Evolutionary conservation across 1,140 invertebrate genomes (phyloP).

Genomic region (Lordiphosa clarofinis): DNA sequence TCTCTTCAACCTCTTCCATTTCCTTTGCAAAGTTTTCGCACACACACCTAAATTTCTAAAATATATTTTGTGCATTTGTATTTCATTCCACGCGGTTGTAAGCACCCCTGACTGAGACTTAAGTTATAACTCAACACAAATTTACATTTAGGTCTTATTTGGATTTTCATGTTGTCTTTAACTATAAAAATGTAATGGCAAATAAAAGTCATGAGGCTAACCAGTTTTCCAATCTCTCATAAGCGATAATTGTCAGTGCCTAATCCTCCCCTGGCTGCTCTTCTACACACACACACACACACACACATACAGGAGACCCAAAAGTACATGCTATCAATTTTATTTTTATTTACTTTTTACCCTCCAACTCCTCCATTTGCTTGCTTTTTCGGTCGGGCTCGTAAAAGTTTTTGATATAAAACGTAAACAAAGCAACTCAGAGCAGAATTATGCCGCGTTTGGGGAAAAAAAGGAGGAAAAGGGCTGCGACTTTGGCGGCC

Average conservation of each 20-base stretch:
- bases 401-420: slow-evolving; percentile 76
- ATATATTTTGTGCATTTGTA: too few species aligned
- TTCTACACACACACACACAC: slow-evolving; percentile 6
- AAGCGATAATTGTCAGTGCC: slow-evolving; percentile 34
- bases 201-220: slow-evolving; percentile 14
- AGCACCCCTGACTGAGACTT: too few species aligned
- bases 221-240: slow-evolving; percentile 24
- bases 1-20: too few species aligned
- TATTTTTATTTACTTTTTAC: slow-evolving; percentile 61
- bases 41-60: too few species aligned
- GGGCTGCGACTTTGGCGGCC: too few species aligned
- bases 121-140: too few species aligned
- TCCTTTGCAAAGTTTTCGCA: too few species aligned
- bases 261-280: not conserved
- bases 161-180: not conserved
- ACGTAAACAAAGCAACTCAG: slow-evolving; percentile 54
- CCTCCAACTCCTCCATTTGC: slow-evolving; percentile 40
- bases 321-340: slow-evolving; percentile 67
- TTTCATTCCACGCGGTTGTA: too few species aligned
- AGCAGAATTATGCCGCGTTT: slow-evolving; percentile 14
- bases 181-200: too few species aligned
- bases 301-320: slow-evolving; percentile 6
- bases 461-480: slow-evolving; percentile 3
- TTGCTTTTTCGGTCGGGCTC: slow-evolving; percentile 53
- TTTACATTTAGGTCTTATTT: not conserved